Evolutionary conservation across 2,888 invertebrate species (phyloP).

Genomic region (Deladenus siricidicola): DNA sequence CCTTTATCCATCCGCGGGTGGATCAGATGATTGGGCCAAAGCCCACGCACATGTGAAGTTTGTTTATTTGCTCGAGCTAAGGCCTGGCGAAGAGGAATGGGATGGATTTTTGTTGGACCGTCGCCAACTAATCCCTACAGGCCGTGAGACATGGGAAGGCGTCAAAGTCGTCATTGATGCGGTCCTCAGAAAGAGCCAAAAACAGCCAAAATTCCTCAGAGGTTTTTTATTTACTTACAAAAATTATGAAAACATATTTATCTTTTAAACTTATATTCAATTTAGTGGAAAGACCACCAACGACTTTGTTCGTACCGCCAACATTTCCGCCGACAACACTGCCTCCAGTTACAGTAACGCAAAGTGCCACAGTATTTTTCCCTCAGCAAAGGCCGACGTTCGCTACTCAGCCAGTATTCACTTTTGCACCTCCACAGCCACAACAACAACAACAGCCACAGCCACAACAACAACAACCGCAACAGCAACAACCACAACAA

Average conservation of each 20-base stretch:
- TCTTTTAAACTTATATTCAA: no score
- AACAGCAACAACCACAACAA: conserved; percentile 10
- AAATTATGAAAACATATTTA: no score
- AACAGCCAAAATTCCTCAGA: no score
- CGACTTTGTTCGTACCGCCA: background rate
- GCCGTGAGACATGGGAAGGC: conserved; percentile 52
- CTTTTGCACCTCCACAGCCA: background rate
- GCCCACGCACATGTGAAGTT: conserved; percentile 49
- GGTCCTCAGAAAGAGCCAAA: conserved; percentile 23
- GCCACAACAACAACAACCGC: background rate
- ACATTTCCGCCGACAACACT: background rate
- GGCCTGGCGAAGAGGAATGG: conserved; percentile 50
- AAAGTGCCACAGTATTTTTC: no score
- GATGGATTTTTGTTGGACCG: conserved; percentile 52
- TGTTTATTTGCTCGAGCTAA: conserved; percentile 50
- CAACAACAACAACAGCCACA: background rate
- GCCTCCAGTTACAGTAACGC: background rate
- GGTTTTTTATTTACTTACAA: no score
- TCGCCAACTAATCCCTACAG: conserved; percentile 50
- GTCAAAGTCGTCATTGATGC: conserved; percentile 49
- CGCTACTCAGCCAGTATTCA: no score
- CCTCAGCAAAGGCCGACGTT: background rate
- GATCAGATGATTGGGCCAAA: conserved; percentile 54
- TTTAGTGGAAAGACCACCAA: no score
- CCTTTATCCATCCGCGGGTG: conserved; percentile 51